Evolutionary conservation across 92 coral and sea anemone genomes (phyloP), one percentile per base, ranked within the genome.

Genomic region (Diadumene lineata): DNA sequence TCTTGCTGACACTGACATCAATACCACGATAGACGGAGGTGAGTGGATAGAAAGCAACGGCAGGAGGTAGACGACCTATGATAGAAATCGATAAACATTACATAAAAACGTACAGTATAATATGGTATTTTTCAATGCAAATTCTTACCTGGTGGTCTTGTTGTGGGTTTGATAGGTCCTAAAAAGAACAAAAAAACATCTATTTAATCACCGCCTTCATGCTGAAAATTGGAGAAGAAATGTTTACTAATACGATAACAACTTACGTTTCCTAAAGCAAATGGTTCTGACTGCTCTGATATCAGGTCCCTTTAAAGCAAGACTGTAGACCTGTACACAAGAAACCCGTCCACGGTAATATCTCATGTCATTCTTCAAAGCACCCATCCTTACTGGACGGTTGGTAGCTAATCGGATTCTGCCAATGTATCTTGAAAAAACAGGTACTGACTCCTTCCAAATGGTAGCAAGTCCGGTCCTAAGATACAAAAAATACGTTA

Each of bases 41-140:
- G 27, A 90, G 68, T 1, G 96, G 96, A 60, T 90, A 90, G 72
- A 90, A 81, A 1, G 96, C 96, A 10, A 83, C 86, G 11, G 96
- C 89, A 68, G 84, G 77, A 0, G 96, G 92, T 23, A 90, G 82
- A 6, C 68, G 68, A 4, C 81, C 96, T 90, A 61, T 6, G 7
- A 68, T 26, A 53, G 58, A 8, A 44, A 44, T n/a, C n/a, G n/a
- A n/a, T n/a, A n/a, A n/a, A n/a, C n/a, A n/a, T n/a, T n/a, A n/a
- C n/a, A n/a, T n/a, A n/a, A n/a, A n/a, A n/a, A n/a, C n/a, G n/a
- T n/a, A n/a, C n/a, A 9, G 23, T 24, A 18, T 24, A 18, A 10
- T 9, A 18, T 10, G 23, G 64, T 8, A 57, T 57, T 57, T 57
- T 24, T 57, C 6, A 9, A 64, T 26, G 30, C 23, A 64, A 38